These are phyloP conservation scores for Drosophila aff. DNA, from an alignment of 1,140 invertebrate genomes.

Conservation along the genomic window DNA sequence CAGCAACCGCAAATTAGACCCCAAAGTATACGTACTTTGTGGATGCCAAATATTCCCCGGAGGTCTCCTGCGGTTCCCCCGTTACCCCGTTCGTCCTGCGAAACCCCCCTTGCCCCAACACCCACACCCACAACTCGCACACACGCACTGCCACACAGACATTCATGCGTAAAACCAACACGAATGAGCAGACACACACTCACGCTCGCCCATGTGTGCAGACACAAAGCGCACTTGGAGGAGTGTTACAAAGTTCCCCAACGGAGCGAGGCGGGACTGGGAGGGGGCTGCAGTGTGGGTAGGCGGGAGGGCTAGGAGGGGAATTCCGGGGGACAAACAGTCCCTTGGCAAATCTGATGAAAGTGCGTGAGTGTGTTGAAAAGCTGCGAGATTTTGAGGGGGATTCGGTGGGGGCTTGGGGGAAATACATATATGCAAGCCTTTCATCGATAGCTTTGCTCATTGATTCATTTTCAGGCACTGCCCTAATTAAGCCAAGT, in stretches of 20 bases:
- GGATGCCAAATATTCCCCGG: constrained; percentile 70
- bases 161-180: constrained; percentile 71
- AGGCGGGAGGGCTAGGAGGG: not conserved
- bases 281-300: not conserved
- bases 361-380: constrained; percentile 21
- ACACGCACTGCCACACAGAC: constrained; percentile 43
- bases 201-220: not conserved
- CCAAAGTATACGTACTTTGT: constrained; percentile 81
- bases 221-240: constrained; percentile 22
- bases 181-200: constrained; percentile 20
- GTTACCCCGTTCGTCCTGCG: too few relatives aligned
- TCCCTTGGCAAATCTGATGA: constrained; percentile 15
- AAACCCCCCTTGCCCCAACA: not conserved
- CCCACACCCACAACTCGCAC: not conserved
- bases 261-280: not conserved
- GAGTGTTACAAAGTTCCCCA: constrained; percentile 46
- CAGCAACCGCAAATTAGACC: constrained; percentile 81
- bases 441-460: constrained; percentile 14
- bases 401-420: not conserved
- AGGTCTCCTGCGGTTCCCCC: constrained; percentile 1
- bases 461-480: constrained; percentile 9
- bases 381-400: constrained; percentile 8
- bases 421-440: not conserved
- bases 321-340: not conserved
- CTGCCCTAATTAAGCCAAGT: constrained; percentile 14